These are phyloP conservation scores for Anolis sagrei DNA, from an alignment of 2,113 vertebrate species.

Conservation along the genomic window DNA sequence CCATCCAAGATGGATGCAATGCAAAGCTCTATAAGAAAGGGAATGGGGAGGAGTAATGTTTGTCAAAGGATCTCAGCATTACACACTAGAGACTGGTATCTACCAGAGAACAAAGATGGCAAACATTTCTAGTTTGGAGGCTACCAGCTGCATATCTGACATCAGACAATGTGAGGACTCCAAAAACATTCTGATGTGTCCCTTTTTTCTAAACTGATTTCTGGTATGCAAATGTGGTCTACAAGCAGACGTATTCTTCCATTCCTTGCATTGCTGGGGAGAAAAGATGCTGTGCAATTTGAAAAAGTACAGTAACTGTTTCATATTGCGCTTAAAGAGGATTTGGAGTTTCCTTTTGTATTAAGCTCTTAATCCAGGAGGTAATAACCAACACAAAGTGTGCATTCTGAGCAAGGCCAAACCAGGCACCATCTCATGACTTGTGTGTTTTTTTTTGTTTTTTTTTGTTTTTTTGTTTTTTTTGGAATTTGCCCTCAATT, in stretches of 20 bases:
- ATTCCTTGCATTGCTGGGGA: not conserved
- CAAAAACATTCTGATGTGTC: not conserved
- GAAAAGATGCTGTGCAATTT: not conserved
- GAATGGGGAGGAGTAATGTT: not conserved
- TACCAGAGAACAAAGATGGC: not conserved
- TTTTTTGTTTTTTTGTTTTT: too few species aligned
- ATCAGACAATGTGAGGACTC: not conserved
- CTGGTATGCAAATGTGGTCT: not conserved
- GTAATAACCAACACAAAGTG: not conserved
- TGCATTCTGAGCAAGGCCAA: not conserved
- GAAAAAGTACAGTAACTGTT: not conserved
- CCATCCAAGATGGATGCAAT: too few species aligned
- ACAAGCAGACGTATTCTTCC: not conserved
- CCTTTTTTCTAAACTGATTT: not conserved
- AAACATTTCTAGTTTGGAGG: not conserved
- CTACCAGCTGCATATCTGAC: not conserved
- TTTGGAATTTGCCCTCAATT: not conserved
- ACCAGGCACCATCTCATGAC: not conserved
- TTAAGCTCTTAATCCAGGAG: not conserved
- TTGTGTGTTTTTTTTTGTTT: not conserved
- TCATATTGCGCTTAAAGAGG: constrained; percentile 10
- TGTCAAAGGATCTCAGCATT: not conserved
- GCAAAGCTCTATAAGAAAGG: too few species aligned
- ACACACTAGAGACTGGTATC: not conserved
- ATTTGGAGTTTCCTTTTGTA: not conserved